A percentile compares a stretch with the other conserved stretches of the same genome.
Conservation (phyloP, 1,140 invertebrate genomes). For the Drosophila nebulosa region DNA sequence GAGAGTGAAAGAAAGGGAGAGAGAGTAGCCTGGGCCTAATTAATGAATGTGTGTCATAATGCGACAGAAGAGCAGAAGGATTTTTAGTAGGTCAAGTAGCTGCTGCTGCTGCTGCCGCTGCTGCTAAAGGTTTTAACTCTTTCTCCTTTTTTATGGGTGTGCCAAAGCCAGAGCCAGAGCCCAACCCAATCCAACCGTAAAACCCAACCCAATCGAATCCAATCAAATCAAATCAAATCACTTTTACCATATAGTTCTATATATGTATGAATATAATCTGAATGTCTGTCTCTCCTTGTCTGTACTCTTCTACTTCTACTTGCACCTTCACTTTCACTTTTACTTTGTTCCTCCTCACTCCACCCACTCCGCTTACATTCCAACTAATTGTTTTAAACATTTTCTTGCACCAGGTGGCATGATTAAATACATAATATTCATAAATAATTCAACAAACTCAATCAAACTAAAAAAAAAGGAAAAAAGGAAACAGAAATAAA, state of each 20-base stretch:
- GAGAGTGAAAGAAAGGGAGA: too few relatives aligned
- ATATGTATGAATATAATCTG: slow-evolving; percentile 29
- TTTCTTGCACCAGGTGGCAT: background rate
- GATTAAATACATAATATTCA: background rate
- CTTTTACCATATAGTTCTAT: slow-evolving; percentile 14
- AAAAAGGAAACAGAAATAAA: background rate
- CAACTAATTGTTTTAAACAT: background rate
- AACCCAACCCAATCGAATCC: background rate
- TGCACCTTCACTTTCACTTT: slow-evolving; percentile 47
- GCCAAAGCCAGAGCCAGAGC: background rate
- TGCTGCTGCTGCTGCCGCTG: slow-evolving; percentile 45
- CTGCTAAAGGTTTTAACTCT: slow-evolving; percentile 51
- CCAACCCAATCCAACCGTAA: background rate
- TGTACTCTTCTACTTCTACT: slow-evolving; percentile 2
- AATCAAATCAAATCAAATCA: slow-evolving; percentile 11
- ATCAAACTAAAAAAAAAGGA: background rate
- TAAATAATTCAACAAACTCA: background rate
- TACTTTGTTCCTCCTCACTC: slow-evolving; percentile 15
- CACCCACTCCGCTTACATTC: background rate
- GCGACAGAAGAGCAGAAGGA: slow-evolving; percentile 50
- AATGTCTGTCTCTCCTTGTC: slow-evolving; percentile 35
- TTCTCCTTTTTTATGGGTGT: slow-evolving; percentile 28
- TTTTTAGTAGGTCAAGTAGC: slow-evolving; percentile 71
- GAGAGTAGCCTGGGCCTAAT: slow-evolving; percentile 51
- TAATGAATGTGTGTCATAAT: slow-evolving; percentile 78